These are phyloP conservation scores for Gasterosteus aculeatus DNA, from an alignment of 2,113 vertebrate species.

Conservation along the genomic window DNA sequence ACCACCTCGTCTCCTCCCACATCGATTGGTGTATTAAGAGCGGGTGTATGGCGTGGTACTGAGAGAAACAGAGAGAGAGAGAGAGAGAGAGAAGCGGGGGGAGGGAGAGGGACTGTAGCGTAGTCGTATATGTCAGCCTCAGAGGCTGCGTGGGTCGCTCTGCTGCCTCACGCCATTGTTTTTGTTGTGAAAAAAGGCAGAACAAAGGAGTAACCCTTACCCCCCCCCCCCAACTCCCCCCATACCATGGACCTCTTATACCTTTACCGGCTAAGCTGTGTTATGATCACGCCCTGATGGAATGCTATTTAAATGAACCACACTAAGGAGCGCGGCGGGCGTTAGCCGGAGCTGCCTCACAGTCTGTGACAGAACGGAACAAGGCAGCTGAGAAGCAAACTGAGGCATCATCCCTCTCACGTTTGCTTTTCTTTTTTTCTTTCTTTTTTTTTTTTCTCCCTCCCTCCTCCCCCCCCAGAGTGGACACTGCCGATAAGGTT, in stretches of 20 bases:
- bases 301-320: conserved; percentile 68
- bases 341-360: conserved; percentile 64
- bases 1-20: conserved; percentile 68
- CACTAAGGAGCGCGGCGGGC: conserved; percentile 63
- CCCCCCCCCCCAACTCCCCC: conserved; percentile 24
- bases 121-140: conserved; percentile 71
- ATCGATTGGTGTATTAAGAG: conserved; percentile 75
- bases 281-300: conserved; percentile 66
- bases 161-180: conserved; percentile 71
- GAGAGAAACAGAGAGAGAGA: conserved; percentile 49
- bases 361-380: conserved; percentile 42
- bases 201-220: conserved; percentile 65
- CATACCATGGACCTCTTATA: conserved; percentile 55
- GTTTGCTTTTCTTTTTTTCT: conserved; percentile 51
- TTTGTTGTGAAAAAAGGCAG: conserved; percentile 69
- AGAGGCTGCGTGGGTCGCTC: conserved; percentile 68
- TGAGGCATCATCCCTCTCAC: conserved; percentile 52
- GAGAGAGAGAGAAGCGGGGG: conserved; percentile 31
- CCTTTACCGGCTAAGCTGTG: conserved; percentile 59
- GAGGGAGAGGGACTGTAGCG: conserved; percentile 58
- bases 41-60: conserved; percentile 65
- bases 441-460: conserved; percentile 41
- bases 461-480: conserved; percentile 45
- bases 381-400: conserved; percentile 50
- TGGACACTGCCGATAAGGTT: conserved; percentile 70